A percentile compares a stretch with the other conserved stretches of the same genome.
Conservation (phyloP, 2,797 vertebrate species). For the Simalia tracyae region DNA sequence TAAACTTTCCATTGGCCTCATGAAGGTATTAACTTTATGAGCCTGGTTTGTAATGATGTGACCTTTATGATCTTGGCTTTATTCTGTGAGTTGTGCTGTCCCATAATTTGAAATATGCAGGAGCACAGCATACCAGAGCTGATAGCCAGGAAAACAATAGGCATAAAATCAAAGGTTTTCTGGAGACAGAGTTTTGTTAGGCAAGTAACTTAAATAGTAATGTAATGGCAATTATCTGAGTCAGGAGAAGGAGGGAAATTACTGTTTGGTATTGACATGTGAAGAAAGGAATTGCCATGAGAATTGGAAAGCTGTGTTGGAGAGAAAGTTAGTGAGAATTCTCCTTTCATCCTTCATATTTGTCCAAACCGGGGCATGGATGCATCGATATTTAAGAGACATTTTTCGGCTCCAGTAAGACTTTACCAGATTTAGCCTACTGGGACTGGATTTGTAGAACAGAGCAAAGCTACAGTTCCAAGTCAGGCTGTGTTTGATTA, state of each 20-base stretch:
- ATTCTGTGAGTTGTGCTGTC: background rate
- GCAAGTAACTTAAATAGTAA: background rate
- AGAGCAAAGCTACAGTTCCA: background rate
- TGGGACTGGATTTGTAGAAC: background rate
- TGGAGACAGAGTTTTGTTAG: background rate
- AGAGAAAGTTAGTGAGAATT: background rate
- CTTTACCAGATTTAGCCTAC: background rate
- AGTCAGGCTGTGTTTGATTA: background rate
- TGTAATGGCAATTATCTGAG: background rate
- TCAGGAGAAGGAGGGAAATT: background rate
- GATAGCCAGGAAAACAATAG: background rate
- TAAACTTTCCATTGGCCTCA: background rate
- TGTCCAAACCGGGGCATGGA: background rate
- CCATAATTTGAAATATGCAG: background rate
- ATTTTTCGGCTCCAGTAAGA: background rate
- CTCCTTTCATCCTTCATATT: background rate
- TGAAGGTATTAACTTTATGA: background rate
- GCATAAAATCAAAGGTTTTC: background rate
- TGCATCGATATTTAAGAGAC: background rate
- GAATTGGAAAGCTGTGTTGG: background rate
- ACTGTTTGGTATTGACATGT: background rate
- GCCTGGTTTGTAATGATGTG: background rate
- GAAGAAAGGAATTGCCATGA: background rate
- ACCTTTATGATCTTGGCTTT: background rate
- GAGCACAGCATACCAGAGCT: background rate